Conservation (phyloP, 2,797 vertebrate genomes). For the Sus cebifrons region DNA sequence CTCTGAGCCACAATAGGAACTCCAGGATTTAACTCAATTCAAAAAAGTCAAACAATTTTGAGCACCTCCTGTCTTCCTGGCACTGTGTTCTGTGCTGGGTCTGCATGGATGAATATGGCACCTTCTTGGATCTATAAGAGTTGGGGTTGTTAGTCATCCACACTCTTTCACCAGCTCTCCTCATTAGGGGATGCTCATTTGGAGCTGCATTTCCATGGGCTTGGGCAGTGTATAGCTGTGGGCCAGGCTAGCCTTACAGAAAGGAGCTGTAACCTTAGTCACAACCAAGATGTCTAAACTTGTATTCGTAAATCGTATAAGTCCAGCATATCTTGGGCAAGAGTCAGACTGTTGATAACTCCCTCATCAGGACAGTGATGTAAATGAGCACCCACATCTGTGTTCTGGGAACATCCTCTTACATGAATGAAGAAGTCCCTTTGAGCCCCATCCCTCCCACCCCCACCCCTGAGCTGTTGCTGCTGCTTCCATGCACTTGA, state of each 20-base stretch:
- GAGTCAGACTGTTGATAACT: not conserved
- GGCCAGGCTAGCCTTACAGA: not conserved
- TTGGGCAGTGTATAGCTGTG: not conserved
- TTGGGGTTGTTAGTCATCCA: not conserved
- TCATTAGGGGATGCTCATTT: not conserved
- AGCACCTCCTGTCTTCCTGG: not conserved
- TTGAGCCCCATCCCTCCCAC: rapidly evolving
- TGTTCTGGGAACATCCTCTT: not conserved
- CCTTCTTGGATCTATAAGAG: not conserved
- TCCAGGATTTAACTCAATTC: slow-evolving; percentile 31
- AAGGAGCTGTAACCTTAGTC: not conserved
- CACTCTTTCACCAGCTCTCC: not conserved
- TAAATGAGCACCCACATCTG: not conserved
- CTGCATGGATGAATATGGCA: not conserved
- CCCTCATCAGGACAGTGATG: not conserved
- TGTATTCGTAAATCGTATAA: not conserved
- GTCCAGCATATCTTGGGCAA: not conserved
- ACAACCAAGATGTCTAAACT: not conserved
- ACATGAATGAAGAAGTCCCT: not conserved
- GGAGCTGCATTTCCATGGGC: not conserved
- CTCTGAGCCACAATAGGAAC: no score
- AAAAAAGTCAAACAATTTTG: not conserved
- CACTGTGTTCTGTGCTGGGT: no score
- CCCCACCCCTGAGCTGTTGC: not conserved
- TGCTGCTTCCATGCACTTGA: not conserved